Evolutionary conservation across 2,888 invertebrate genomes (phyloP).

Genomic region (Agriopis aurantiaria): DNA sequence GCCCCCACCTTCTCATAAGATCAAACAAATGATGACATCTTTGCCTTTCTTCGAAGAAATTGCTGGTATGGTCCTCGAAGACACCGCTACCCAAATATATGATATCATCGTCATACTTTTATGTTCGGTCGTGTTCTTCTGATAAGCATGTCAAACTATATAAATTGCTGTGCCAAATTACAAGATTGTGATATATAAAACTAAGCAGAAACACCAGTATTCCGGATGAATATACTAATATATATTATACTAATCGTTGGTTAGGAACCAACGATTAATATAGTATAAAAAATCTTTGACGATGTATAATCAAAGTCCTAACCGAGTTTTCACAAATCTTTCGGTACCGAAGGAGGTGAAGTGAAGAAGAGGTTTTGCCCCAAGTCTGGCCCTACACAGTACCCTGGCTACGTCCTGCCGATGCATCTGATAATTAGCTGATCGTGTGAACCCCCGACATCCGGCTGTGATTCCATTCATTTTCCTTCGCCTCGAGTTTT

Average conservation of each 20-base stretch:
- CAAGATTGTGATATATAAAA: neutral
- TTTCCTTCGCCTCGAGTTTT: constrained; percentile 75
- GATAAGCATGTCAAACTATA: neutral
- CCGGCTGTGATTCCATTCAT: constrained; percentile 80
- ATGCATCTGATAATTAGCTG: constrained; percentile 56
- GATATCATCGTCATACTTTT: too few species aligned
- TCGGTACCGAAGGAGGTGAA: neutral
- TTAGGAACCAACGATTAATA: too few species aligned
- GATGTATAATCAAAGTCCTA: too few species aligned
- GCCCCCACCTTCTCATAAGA: neutral
- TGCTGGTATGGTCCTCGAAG: too few species aligned
- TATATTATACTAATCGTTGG: too few species aligned
- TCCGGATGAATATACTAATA: too few species aligned
- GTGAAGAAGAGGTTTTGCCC: neutral
- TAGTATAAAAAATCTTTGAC: too few species aligned
- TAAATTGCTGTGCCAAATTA: neutral
- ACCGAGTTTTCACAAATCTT: neutral
- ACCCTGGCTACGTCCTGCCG: constrained; percentile 33
- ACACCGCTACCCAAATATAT: too few species aligned
- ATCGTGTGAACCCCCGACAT: constrained; percentile 78
- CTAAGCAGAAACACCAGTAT: too few species aligned
- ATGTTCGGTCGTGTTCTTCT: neutral
- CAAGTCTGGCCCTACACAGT: constrained; percentile 8
- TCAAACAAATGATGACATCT: neutral
- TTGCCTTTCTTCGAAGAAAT: too few species aligned